Evolutionary conservation across 2,113 vertebrate genomes (phyloP).

Genomic region (Psittacula cyanocephala): DNA sequence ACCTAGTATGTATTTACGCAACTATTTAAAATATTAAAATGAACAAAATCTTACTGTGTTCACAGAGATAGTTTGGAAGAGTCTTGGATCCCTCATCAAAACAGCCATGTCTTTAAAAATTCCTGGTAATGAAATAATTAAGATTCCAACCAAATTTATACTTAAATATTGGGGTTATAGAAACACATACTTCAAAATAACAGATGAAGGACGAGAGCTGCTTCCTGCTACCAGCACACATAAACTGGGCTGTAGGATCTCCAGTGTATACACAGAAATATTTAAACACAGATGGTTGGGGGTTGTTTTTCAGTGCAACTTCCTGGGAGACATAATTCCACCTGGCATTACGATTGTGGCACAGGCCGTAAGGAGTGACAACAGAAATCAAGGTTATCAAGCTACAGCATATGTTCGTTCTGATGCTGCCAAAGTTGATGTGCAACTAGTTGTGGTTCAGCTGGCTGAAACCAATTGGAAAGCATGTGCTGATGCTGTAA

Average conservation of each 20-base stretch:
- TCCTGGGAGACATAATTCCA: conserved; percentile 34
- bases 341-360: conserved; percentile 58
- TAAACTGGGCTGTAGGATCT: neutral
- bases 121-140: neutral
- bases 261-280: neutral
- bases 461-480: conserved; percentile 66
- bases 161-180: neutral
- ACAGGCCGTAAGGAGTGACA: conserved; percentile 65
- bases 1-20: neutral
- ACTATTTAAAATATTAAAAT: neutral
- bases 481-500: conserved; percentile 48
- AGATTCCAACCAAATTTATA: neutral
- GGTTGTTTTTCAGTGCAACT: conserved; percentile 61
- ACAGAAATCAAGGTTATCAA: conserved; percentile 67
- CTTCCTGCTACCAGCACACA: neutral
- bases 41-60: neutral
- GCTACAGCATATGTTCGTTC: conserved; percentile 60
- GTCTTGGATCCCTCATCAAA: neutral
- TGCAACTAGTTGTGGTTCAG: conserved; percentile 64
- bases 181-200: neutral
- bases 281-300: conserved; percentile 34
- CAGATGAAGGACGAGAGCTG: neutral
- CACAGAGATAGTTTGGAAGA: neutral
- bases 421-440: conserved; percentile 25
- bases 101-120: neutral